Conservation (phyloP, 2,888 invertebrate genomes). For the Alviniconcha strummeri region DNA sequence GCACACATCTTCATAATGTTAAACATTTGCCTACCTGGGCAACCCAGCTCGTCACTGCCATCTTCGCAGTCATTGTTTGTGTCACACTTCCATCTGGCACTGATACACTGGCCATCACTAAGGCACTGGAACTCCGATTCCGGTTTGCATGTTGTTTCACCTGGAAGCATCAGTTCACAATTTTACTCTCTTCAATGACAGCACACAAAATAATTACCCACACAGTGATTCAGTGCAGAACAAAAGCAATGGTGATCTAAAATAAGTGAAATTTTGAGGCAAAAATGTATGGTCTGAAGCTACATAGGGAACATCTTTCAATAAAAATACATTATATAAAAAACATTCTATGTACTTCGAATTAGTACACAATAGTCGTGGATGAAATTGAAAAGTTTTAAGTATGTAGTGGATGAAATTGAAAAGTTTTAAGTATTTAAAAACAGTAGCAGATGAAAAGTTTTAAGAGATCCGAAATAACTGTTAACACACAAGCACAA, state of each 20-base stretch:
- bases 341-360: no score
- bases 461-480: no score
- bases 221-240: background rate
- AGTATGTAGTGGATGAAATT: no score
- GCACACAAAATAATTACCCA: no score
- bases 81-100: slow-evolving; percentile 89
- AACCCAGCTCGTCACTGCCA: slow-evolving; percentile 49
- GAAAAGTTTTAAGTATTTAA: no score
- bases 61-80: slow-evolving; percentile 79
- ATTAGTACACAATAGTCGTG: no score
- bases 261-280: background rate
- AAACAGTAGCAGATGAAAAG: no score
- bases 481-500: background rate
- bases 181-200: background rate
- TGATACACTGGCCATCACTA: slow-evolving; percentile 79
- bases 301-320: background rate
- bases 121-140: slow-evolving; percentile 20
- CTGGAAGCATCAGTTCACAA: background rate
- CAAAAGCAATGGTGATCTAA: background rate
- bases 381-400: no score
- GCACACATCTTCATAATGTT: background rate
- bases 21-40: slow-evolving; percentile 47
- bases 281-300: background rate
- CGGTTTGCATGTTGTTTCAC: slow-evolving; percentile 68
- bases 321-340: background rate